Evolutionary conservation across 2,888 invertebrate species (phyloP).

Genomic region (Clivina fossor): DNA sequence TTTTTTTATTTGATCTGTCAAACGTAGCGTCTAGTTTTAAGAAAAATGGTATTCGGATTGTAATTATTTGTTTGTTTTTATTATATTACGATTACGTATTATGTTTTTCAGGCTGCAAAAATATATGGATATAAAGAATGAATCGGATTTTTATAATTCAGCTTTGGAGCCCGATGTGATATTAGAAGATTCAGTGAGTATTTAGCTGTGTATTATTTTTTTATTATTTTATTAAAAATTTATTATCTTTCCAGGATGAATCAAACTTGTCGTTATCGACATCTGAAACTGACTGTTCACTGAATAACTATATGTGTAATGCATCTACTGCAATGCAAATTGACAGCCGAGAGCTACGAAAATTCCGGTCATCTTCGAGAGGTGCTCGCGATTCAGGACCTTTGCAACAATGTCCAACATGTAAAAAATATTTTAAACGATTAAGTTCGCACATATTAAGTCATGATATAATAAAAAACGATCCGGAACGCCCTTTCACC

Average conservation of each 20-base stretch:
- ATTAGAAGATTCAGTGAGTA: conserved; percentile 44
- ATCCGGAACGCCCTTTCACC: conserved; percentile 44
- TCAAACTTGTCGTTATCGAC: conserved; percentile 13
- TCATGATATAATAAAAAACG: conserved; percentile 46
- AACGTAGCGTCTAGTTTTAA: background rate
- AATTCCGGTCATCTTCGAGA: background rate
- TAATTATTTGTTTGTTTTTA: no score
- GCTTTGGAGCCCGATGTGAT: conserved; percentile 49
- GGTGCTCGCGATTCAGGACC: conserved; percentile 50
- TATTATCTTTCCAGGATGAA: conserved; percentile 24
- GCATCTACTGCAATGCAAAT: conserved; percentile 4
- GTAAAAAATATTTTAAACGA: conserved; percentile 51
- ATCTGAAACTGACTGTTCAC: conserved; percentile 9
- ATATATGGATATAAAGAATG: conserved; percentile 41
- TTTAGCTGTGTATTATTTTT: background rate
- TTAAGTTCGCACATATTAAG: conserved; percentile 55
- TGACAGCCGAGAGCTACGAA: conserved; percentile 3
- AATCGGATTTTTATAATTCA: conserved; percentile 42
- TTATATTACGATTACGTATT: background rate
- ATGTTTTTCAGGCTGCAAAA: conserved; percentile 13
- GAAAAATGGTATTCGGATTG: conserved; percentile 8
- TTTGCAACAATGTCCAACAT: conserved; percentile 51
- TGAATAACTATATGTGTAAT: conserved; percentile 3
- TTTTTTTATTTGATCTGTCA: conserved; percentile 4
- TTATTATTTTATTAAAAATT: conserved; percentile 20